Evolutionary conservation across 1,140 invertebrate species (phyloP).

Genomic region (Danaus plexippus): DNA sequence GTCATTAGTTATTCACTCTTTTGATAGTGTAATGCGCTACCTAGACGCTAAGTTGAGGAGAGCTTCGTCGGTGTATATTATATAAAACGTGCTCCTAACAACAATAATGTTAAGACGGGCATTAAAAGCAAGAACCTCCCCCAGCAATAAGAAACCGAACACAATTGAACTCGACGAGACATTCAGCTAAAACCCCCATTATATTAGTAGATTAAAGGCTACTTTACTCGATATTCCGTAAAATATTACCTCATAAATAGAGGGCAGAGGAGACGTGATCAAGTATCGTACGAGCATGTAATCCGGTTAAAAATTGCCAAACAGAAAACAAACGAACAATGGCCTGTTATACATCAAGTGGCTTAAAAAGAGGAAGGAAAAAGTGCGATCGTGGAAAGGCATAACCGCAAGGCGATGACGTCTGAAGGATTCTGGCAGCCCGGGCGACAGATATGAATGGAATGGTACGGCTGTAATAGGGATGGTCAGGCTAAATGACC

Average conservation of each 20-base stretch:
- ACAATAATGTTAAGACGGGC: constrained; percentile 36
- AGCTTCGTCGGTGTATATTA: not conserved
- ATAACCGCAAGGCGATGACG: constrained; percentile 37
- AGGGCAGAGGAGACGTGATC: constrained; percentile 59
- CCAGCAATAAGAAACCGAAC: constrained; percentile 53
- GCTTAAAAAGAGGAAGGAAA: constrained; percentile 42
- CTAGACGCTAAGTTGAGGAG: not conserved
- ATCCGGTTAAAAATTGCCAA: constrained; percentile 70
- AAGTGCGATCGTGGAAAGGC: constrained; percentile 20
- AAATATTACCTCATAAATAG: constrained; percentile 69
- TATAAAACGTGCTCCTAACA: constrained; percentile 9
- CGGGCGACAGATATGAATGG: constrained; percentile 64
- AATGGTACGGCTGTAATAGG: constrained; percentile 60
- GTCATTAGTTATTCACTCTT: too few species aligned
- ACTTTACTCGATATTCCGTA: constrained; percentile 69
- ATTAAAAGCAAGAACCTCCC: constrained; percentile 31
- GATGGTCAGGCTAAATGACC: constrained; percentile 64
- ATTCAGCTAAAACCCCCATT: constrained; percentile 48
- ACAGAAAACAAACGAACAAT: constrained; percentile 63
- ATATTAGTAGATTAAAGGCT: constrained; percentile 68
- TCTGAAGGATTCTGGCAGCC: constrained; percentile 44
- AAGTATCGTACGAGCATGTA: constrained; percentile 35
- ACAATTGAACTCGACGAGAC: constrained; percentile 48
- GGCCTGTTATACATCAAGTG: constrained; percentile 52
- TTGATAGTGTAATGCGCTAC: too few species aligned